Evolutionary conservation across 2,888 invertebrate genomes (phyloP), one percentile per base, ranked within the genome.

Genomic region (Andrena chrysosceles): DNA sequence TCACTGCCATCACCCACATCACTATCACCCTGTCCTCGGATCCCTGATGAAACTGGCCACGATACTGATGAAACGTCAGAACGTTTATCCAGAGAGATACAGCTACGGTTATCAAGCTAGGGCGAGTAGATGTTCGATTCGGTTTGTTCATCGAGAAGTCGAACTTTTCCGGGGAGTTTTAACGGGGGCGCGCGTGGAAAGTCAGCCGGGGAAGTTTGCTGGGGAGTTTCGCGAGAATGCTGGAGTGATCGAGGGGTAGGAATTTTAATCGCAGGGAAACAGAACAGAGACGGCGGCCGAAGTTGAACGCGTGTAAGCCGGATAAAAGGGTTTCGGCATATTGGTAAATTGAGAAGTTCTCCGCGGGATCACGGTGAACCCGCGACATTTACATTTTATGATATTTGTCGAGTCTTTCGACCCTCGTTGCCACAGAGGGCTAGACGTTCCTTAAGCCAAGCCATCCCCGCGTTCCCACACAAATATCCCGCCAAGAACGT

Each of bases 391-490:
- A 89, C 88, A 89, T 90, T 90, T 90, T 89, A 90, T 84, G 86
- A 89, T 89, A 89, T 90, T 90, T 89, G 85, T 85, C 82, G 83
- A 84, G 86, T 81, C 82, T 74, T 83, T 85, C 77, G 84, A 88
- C 70, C 85, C 82, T 81, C 69, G 77, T 79, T 75, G 79, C 77
- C 81, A 56, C 69, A 31, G 81, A 63, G 64, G 72, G 66, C 64
- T 69, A 62, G 70, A 81, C 68, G 68, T 79, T 70, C 84, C 76
- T 85, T 89, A 90, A 89, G 89, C 90, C 86, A 77, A 72, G 73
- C 83, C 89, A 89, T 87, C 85, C 86, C 83, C 77, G 69, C 79
- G 87, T 92, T 91, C 89, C 87, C 92, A 91, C 89, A 89, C 89
- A 91, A 91, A 91, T 91, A 91, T 90, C 85, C 88, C 73, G 74